Conservation (phyloP, 2,797 vertebrate genomes). For the Arrhamphus sclerolepis region DNA sequence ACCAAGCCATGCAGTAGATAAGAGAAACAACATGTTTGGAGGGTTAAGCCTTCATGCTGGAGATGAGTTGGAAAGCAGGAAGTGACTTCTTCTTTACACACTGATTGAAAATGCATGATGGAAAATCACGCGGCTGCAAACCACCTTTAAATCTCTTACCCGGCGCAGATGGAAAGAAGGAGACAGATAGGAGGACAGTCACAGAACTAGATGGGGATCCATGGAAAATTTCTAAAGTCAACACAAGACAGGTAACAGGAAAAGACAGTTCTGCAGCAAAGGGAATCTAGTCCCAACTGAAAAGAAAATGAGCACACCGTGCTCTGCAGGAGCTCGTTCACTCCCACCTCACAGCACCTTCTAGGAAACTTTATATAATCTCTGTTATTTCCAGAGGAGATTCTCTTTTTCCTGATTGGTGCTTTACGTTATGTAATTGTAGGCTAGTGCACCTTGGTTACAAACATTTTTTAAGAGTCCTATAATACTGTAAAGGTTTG, state of each 20-base stretch:
- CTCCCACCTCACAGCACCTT: constrained; percentile 6
- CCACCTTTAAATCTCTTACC: constrained; percentile 35
- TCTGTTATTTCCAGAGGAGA: constrained; percentile 28
- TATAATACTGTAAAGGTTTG: constrained; percentile 16
- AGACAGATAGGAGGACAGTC: constrained; percentile 11
- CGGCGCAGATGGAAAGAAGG: constrained; percentile 32
- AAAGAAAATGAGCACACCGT: not conserved
- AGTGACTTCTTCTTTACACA: constrained; percentile 17
- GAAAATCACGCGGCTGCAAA: constrained; percentile 37
- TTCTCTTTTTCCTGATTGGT: not conserved
- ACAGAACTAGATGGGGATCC: constrained; percentile 31
- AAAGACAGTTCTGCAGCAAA: not conserved
- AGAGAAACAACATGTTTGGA: not conserved
- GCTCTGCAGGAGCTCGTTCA: not conserved
- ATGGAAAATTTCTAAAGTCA: constrained; percentile 21
- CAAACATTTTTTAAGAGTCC: constrained; percentile 3
- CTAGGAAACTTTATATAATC: constrained; percentile 13
- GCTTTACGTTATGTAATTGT: not conserved
- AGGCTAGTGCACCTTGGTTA: not conserved
- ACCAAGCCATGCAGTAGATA: too few relatives aligned
- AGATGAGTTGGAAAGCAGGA: constrained; percentile 51
- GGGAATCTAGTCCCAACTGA: not conserved
- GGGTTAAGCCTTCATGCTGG: constrained; percentile 7
- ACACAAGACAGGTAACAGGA: not conserved
- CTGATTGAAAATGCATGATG: constrained; percentile 13